Percentiles rank a stretch among this genome's conserved stretches.
Conservation (phyloP, 2,113 vertebrate genomes). For the Ia io region DNA sequence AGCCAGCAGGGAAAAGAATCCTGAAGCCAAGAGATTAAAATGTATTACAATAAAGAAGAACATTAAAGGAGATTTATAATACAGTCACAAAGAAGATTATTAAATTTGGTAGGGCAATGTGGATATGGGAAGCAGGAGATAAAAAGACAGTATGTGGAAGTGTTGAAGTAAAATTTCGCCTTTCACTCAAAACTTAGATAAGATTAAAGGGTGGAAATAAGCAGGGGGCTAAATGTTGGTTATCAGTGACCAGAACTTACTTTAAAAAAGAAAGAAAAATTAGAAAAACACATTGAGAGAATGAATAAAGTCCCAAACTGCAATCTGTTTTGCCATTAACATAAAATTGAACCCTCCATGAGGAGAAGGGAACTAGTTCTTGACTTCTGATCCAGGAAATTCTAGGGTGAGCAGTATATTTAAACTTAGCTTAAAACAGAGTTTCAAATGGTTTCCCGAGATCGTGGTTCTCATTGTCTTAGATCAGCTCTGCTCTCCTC, state of each 20-base stretch:
- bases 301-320: not conserved
- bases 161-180: not conserved
- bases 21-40: constrained; percentile 56
- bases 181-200: not conserved
- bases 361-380: not conserved
- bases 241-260: not conserved
- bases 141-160: constrained; percentile 37
- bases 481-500: not conserved
- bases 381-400: not conserved
- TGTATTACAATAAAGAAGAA: constrained; percentile 59
- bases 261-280: not conserved
- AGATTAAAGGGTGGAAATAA: constrained; percentile 2
- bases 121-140: constrained; percentile 32
- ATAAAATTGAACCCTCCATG: not conserved
- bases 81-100: constrained; percentile 55
- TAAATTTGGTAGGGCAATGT: constrained; percentile 53
- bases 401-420: not conserved
- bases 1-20: constrained; percentile 36
- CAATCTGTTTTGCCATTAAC: not conserved
- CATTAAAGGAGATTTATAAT: constrained; percentile 69
- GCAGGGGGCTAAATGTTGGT: not conserved
- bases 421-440: not conserved
- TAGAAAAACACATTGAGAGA: not conserved
- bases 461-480: not conserved
- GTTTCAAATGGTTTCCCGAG: not conserved